These are phyloP conservation scores for Dione vanillae DNA, from an alignment of 2,888 invertebrate species.

Conservation along the genomic window DNA sequence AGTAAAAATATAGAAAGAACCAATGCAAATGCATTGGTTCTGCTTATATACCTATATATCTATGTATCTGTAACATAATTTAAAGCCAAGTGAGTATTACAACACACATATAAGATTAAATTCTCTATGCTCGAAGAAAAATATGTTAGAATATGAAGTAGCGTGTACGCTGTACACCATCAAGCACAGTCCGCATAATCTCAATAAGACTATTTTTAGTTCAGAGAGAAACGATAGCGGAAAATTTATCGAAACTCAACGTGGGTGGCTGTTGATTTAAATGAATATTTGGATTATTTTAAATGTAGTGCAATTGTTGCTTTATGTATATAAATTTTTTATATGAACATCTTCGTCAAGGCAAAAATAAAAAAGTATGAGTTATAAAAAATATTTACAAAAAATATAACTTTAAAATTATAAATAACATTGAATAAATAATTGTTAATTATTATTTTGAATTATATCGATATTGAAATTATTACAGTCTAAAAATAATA, in stretches of 20 bases:
- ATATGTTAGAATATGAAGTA: not conserved
- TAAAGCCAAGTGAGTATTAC: not conserved
- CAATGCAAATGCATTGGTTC: no score
- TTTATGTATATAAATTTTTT: not conserved
- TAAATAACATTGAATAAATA: not conserved
- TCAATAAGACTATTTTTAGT: slow-evolving; percentile 48
- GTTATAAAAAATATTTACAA: no score
- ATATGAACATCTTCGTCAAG: not conserved
- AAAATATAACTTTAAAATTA: no score
- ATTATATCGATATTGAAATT: not conserved
- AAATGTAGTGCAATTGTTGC: not conserved
- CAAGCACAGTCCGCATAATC: slow-evolving; percentile 36
- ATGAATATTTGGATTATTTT: slow-evolving; percentile 15
- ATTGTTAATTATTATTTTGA: not conserved
- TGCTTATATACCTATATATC: no score
- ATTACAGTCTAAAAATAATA: not conserved
- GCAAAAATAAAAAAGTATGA: not conserved
- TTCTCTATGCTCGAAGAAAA: not conserved
- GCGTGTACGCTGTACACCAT: slow-evolving; percentile 9
- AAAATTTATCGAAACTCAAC: slow-evolving; percentile 42
- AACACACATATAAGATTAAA: not conserved
- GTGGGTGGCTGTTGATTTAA: slow-evolving; percentile 23
- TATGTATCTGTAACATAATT: no score
- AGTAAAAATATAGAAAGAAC: no score
- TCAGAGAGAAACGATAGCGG: slow-evolving; percentile 41